Evolutionary conservation across 1,140 invertebrate species (phyloP), one percentile per base, ranked within the genome.

Genomic region (Drosophila mayri): DNA sequence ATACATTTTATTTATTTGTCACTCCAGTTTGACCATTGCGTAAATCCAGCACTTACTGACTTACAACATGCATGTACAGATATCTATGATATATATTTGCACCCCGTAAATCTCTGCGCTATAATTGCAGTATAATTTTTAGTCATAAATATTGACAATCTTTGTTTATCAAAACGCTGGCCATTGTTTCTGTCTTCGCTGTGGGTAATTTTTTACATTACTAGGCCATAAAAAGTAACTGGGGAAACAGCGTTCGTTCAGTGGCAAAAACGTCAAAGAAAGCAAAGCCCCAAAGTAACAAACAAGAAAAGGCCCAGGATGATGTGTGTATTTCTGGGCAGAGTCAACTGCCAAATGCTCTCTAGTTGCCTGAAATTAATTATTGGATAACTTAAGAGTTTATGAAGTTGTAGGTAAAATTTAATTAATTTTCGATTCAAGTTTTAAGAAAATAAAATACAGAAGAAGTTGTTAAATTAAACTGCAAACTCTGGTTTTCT

Each of bases 141-240:
- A 73, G 67, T 55, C 84, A 87, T 88, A 87, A 88, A 83, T 87
- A 88, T 83, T 83, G 76, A 66, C 76, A 84, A 83, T 87, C 84
- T 87, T 74, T 75, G 80, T 46, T 70, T 82, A 79, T 74, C 64
- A 87, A 79, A 76, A 52, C 60, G 70, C 43, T 57, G 30, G 61
- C 52, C 60, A 60, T 66, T 65, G 65, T 46, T 76, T 61, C 28
- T 76, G 58, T 82, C 78, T 67, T 79, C 79, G 79, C 83, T 83
- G 76, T 79, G 79, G 86, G 72, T 88, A 88, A 88, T 83, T 87
- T 80, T 79, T 85, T 64, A 77, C 82, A 87, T 88, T 87, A 77
- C 83, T 80, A 37, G 62, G 71, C 85, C 84, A 87, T 88, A 88
- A 88, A 90, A 84, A 81, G 46, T 61, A 81, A 75, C 83, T 80